These are phyloP conservation scores for Drosophila athabasca DNA, from an alignment of 1,140 invertebrate genomes.

Conservation along the genomic window DNA sequence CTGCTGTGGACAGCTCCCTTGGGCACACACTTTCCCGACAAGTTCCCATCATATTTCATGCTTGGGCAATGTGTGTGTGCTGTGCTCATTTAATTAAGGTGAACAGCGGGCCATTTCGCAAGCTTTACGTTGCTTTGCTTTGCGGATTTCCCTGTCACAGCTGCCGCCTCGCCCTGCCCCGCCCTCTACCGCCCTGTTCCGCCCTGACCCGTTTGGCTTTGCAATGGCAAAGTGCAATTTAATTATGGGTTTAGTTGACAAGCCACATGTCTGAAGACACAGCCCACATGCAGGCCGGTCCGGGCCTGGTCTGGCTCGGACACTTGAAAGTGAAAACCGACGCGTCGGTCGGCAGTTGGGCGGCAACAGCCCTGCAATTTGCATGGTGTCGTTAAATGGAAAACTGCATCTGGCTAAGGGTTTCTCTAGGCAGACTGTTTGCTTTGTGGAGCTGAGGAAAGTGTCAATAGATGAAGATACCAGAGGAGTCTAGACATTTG, in stretches of 20 bases:
- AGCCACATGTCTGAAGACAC: conserved; percentile 19
- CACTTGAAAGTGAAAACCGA: conserved; percentile 71
- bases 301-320: not conserved
- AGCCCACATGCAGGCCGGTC: conserved; percentile 29
- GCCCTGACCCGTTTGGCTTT: conserved; percentile 6
- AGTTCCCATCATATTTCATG: conserved; percentile 25
- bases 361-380: conserved; percentile 54
- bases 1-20: conserved; percentile 21
- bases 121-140: conserved; percentile 23
- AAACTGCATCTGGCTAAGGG: conserved; percentile 14
- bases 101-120: conserved; percentile 61
- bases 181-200: not conserved
- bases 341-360: conserved; percentile 5
- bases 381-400: conserved; percentile 41
- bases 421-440: not conserved
- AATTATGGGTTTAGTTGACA: conserved; percentile 66
- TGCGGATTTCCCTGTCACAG: conserved; percentile 12
- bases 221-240: conserved; percentile 72
- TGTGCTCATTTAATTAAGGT: conserved; percentile 64
- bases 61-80: conserved; percentile 25
- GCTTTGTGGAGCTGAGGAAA: conserved; percentile 34
- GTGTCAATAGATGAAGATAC: conserved; percentile 64
- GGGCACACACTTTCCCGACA: conserved; percentile 60
- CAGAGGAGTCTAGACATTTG: conserved; percentile 38
- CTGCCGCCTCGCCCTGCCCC: too few species aligned